Evolutionary conservation across 2,797 vertebrate species (phyloP), one percentile per base, ranked within the genome.

Genomic region (Mormyrops boulengeri): DNA sequence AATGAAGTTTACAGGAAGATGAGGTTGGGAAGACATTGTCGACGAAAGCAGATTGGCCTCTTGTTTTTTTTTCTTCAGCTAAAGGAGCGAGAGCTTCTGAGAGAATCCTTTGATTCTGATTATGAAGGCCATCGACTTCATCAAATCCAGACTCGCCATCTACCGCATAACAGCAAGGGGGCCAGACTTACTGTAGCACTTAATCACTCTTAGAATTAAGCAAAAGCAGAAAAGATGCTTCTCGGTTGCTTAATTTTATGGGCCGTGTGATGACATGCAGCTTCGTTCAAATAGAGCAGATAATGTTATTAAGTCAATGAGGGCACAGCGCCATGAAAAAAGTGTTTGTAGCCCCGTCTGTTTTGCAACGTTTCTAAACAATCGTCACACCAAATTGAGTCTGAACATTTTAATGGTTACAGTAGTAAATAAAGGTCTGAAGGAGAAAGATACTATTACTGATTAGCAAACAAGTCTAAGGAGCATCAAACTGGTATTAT

Each of bases 181-280:
- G 88, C 94, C 94, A 5, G 92, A 94, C 50, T 92, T 94, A n/a
- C n/a, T n/a, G n/a, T n/a, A 73, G 95, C 95, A 57, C 88, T 96
- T 89, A 93, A 93, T 93, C 95, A 96, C 88, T 94, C 95, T 2
- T 93, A 96, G 93, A 95, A 95, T 95, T 96, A 94, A 96, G 93
- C 77, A 88, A 6, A 12, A n/a, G 26, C 30, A 19, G 52, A 38
- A 88, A 26, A 9, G 57, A 34, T 53, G 73, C 41, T 9, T n/a
- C 38, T 80, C 30, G n/a, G 44, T 53, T 14, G 17, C 49, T 47
- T 47, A 49, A 66, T 85, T 82, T 82, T 82, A 82, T 14, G 41
- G 41, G 9, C 3, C 47, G 2, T 55, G 66, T 87, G 11, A 87
- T 89, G 66, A 88, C 30, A 87, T 44, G 19, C 49, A 60, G 60